Evolutionary conservation across 2,888 invertebrate species (phyloP), one percentile per base, ranked within the genome.

Genomic region (Hypselothyrea guttata): DNA sequence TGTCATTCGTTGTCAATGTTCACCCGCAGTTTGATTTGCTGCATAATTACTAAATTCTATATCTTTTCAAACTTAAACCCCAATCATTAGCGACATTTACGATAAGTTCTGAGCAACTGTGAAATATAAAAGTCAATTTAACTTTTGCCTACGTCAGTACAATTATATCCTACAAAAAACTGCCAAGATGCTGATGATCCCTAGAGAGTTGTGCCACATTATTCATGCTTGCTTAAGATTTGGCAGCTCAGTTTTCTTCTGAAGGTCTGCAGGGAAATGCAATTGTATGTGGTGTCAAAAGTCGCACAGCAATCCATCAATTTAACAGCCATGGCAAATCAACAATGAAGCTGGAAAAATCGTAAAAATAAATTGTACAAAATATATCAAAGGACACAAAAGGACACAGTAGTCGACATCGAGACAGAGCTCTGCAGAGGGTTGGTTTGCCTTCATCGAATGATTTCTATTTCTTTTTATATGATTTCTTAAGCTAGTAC

Each of bases 301-400:
- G 79, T 88, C 87, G 75, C 88, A 88, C 67, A 84, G 87, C 81
- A 86, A 88, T 88, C 88, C 86, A 88, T 88, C 88, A 88, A 86
- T 71, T 76, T 82, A 83, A 82, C 82, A 81, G 74, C 75, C 79
- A 73, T 63, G 67, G 70, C 65, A 71, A 86, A 87, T 84, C 74
- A 47, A 71, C 70, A 77, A 72, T 59, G 47, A 40, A 57, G 48
- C 52, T 42, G 38, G 34, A 51, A 55, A 22, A 73, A 82, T 77
- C 51, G 64, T 64, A 46, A 22, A 60, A 65, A 73, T 73, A 71
- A 68, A 84, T 74, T 77, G 75, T 59, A 60, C 44, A 65, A 76
- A 78, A 81, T 83, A 51, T 62, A 64, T 71, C 61, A 73, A 63
- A 65, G 63, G 61, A 63, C 56, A 68, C 60, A 47, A 51, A 58